phyloP scores from a whole-genome alignment of 2,797 vertebrate species.

The Falco cherrug region DNA sequence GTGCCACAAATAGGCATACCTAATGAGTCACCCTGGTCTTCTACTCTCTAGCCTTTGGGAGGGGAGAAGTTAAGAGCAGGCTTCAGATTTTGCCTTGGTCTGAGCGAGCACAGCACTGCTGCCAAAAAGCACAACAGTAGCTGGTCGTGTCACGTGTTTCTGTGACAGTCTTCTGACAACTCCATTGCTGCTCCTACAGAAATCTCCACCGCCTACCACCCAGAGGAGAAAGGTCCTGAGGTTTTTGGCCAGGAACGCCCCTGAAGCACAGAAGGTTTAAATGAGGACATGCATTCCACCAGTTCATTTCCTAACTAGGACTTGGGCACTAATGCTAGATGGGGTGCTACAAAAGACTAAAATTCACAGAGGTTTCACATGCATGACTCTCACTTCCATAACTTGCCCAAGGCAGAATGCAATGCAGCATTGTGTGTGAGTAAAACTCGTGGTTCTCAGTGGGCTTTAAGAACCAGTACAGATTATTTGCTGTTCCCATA shows the following conservation, averaged over 20 bases:
- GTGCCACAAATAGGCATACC: neutral
- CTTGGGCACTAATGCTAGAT: neutral
- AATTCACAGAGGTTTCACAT: conserved; percentile 15
- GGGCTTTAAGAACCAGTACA: conserved; percentile 41
- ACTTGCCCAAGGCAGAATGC: conserved; percentile 19
- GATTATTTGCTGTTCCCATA: conserved; percentile 63
- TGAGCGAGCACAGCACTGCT: neutral
- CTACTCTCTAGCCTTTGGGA: neutral
- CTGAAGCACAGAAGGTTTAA: conserved; percentile 33
- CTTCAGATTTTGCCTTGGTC: neutral
- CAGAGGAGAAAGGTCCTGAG: neutral
- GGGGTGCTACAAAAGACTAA: conserved; percentile 27
- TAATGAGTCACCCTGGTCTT: neutral
- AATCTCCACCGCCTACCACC: neutral
- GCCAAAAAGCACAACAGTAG: neutral
- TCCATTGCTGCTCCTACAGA: neutral
- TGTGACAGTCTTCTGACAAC: neutral
- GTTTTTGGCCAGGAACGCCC: neutral
- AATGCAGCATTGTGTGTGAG: neutral
- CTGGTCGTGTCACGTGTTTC: rapidly evolving
- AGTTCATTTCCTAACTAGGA: conserved; percentile 31
- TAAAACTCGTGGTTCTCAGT: conserved; percentile 56
- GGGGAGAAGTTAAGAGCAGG: neutral
- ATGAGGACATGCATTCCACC: neutral
- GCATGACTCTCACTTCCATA: neutral